Evolutionary conservation across 1,140 invertebrate species (phyloP).

Genomic region (Agrypnia vestita): DNA sequence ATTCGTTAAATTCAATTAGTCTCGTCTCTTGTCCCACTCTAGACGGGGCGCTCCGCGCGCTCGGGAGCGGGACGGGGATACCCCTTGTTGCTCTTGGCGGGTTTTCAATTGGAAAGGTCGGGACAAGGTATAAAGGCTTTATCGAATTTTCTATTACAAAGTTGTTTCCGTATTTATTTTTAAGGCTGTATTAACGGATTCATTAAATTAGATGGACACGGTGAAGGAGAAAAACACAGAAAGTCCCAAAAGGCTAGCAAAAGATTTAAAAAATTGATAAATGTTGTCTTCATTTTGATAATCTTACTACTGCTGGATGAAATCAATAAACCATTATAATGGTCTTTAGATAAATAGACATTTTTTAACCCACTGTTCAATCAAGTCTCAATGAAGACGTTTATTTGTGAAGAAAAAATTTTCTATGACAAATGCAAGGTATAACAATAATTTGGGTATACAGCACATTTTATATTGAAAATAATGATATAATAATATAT

Average conservation of each 20-base stretch:
- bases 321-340: no score
- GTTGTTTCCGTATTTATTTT: slow-evolving; percentile 54
- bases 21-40: slow-evolving; percentile 59
- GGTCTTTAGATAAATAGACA: no score
- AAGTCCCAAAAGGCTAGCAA: not conserved
- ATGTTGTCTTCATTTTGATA: no score
- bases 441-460: no score
- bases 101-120: slow-evolving; percentile 47
- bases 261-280: no score
- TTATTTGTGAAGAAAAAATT: no score
- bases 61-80: slow-evolving; percentile 61
- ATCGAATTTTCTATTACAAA: slow-evolving; percentile 58
- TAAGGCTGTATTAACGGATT: slow-evolving; percentile 36
- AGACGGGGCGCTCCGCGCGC: slow-evolving; percentile 63
- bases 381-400: no score
- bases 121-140: slow-evolving; percentile 57
- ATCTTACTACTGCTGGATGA: no score
- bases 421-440: no score
- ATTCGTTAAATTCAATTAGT: slow-evolving; percentile 76
- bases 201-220: slow-evolving; percentile 11
- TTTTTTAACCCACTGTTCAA: no score
- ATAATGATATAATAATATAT: no score
- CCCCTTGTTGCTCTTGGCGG: slow-evolving; percentile 56
- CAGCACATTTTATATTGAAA: no score
- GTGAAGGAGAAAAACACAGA: not conserved